phyloP scores from a whole-genome alignment of 2,888 invertebrate genomes.

The Tholera decimalis region DNA sequence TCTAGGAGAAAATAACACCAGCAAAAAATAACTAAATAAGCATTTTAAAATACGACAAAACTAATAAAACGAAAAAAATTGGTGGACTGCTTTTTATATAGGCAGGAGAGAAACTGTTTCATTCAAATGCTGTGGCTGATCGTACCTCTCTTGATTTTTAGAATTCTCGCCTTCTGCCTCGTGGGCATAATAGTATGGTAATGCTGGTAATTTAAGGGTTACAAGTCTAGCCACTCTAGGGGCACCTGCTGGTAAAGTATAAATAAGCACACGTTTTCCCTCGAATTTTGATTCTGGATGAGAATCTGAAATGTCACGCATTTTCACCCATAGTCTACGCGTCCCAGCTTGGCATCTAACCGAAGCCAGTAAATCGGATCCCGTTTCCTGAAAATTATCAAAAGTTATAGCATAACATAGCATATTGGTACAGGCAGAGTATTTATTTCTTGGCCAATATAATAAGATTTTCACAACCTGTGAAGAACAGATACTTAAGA shows the following conservation, averaged over 20 bases:
- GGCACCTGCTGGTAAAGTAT: conserved; percentile 84
- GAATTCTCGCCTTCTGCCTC: conserved; percentile 73
- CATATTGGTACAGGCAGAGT: neutral
- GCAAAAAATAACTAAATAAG: neutral
- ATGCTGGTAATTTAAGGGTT: conserved; percentile 78
- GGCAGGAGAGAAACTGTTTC: neutral
- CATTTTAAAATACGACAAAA: neutral
- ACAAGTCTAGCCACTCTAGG: conserved; percentile 86
- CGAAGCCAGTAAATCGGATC: conserved; percentile 93
- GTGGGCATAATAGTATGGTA: conserved; percentile 83
- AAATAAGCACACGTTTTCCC: conserved; percentile 79
- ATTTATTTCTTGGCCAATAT: neutral
- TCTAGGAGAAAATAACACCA: neutral
- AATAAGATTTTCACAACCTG: conserved; percentile 71
- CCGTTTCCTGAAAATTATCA: conserved; percentile 67
- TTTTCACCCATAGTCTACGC: conserved; percentile 96
- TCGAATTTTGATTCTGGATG: conserved; percentile 68
- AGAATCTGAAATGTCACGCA: conserved; percentile 92
- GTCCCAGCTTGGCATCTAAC: conserved; percentile 98
- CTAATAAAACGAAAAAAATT: no score
- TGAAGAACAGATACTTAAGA: conserved; percentile 83
- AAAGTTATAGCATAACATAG: neutral
- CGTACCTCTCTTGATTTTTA: conserved; percentile 67
- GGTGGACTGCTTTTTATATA: no score
- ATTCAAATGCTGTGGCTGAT: neutral